A percentile compares a stretch with the other conserved stretches of the same genome.
phyloP scores from a whole-genome alignment of 2,888 invertebrate genomes.

The Calliphora vomitoria region DNA sequence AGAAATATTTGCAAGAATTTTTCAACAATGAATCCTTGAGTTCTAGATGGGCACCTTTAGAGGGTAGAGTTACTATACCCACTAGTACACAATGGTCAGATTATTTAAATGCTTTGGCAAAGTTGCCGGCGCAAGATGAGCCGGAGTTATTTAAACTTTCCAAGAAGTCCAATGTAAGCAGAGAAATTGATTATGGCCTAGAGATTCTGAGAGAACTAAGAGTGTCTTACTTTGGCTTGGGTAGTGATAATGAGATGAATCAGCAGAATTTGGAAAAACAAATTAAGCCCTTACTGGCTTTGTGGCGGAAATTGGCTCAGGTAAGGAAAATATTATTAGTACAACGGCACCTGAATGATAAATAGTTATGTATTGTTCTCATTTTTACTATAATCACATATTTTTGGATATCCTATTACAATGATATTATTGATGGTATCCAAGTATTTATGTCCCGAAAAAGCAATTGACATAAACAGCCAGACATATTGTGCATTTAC shows the following conservation, averaged over 20 bases:
- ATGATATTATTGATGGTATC: too few relatives aligned
- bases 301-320: conserved; percentile 93
- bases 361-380: too few relatives aligned
- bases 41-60: conserved; percentile 87
- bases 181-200: conserved; percentile 81
- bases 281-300: conserved; percentile 89
- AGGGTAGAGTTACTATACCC: conserved; percentile 82
- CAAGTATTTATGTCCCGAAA: too few relatives aligned
- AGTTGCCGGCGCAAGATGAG: conserved; percentile 82
- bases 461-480: too few relatives aligned
- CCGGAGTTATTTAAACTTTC: conserved; percentile 83
- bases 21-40: conserved; percentile 87
- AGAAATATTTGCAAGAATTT: conserved; percentile 87
- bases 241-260: conserved; percentile 18
- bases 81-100: conserved; percentile 82
- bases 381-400: too few relatives aligned
- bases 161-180: conserved; percentile 81
- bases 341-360: too few relatives aligned
- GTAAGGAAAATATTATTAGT: conserved; percentile 74
- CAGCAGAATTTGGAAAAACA: conserved; percentile 86
- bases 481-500: too few relatives aligned
- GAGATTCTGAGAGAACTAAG: conserved; percentile 81
- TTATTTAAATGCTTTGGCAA: conserved; percentile 81
- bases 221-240: conserved; percentile 77
- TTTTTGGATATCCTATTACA: too few relatives aligned